These are phyloP conservation scores for Spisula solida DNA, from an alignment of 2,888 invertebrate species.

Conservation along the genomic window DNA sequence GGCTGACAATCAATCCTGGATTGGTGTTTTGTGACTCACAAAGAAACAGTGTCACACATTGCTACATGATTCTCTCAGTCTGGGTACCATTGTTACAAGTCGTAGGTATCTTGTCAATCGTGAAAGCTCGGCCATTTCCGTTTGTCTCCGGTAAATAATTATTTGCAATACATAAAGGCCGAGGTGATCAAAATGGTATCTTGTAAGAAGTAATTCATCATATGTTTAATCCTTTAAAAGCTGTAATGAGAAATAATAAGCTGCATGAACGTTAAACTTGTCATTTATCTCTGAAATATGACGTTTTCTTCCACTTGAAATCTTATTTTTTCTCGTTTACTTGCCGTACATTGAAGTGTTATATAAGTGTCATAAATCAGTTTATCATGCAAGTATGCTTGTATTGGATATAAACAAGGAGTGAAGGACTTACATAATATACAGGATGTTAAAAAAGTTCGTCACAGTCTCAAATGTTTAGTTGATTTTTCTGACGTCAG, in stretches of 20 bases:
- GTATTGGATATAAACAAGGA: neutral
- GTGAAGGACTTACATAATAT: too few species aligned
- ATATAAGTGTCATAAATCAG: neutral
- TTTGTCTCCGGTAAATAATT: too few species aligned
- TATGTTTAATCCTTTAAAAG: neutral
- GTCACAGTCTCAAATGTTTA: too few species aligned
- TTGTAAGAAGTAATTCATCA: neutral
- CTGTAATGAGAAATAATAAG: neutral
- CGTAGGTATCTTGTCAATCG: too few species aligned
- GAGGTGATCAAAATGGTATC: too few species aligned
- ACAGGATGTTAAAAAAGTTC: too few species aligned
- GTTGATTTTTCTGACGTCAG: too few species aligned
- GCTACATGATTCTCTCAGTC: too few species aligned
- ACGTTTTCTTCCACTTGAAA: neutral
- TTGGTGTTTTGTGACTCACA: neutral
- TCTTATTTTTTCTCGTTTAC: neutral
- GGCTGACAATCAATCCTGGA: neutral
- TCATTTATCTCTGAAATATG: neutral
- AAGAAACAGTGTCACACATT: too few species aligned
- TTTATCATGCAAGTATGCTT: neutral
- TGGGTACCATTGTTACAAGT: too few species aligned
- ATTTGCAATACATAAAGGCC: too few species aligned
- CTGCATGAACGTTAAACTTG: neutral
- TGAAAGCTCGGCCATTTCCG: too few species aligned
- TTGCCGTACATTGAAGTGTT: neutral